Percentiles rank a stretch among this genome's conserved stretches.
Evolutionary conservation across 2,113 vertebrate genomes (phyloP).

Genomic region (Trogon surrucura): DNA sequence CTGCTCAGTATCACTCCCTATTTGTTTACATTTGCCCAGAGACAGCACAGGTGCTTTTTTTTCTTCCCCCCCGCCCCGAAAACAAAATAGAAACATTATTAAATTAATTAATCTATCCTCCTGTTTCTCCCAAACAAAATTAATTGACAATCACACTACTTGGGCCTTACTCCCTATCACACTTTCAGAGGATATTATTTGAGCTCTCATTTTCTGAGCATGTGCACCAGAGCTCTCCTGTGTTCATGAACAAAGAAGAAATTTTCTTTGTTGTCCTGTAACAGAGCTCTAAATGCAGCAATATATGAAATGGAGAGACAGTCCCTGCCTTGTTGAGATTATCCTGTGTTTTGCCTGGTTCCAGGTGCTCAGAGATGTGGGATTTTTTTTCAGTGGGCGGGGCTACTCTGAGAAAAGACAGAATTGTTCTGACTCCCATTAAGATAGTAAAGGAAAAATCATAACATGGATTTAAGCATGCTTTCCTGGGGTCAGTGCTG

Average conservation of each 20-base stretch:
- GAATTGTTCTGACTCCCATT: not conserved
- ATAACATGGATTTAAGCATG: not conserved
- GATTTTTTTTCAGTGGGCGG: not conserved
- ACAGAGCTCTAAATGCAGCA: not conserved
- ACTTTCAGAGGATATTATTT: not conserved
- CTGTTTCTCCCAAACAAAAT: not conserved
- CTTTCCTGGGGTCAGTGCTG: not conserved
- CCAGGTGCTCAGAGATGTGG: not conserved
- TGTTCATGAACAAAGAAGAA: slow-evolving; percentile 17
- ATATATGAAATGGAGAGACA: fast-evolving
- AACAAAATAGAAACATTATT: not conserved
- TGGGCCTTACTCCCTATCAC: not conserved
- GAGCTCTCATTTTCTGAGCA: not conserved
- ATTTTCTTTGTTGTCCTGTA: not conserved
- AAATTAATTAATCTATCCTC: not conserved
- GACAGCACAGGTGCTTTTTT: not conserved
- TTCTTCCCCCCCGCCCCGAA: not conserved
- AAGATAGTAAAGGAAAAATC: not conserved
- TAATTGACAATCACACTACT: not conserved
- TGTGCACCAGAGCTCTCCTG: not conserved
- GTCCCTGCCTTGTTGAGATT: not conserved
- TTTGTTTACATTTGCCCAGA: not conserved
- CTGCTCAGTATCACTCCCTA: not conserved
- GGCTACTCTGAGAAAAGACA: not conserved
- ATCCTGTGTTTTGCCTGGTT: not conserved